Conservation (phyloP, 2,113 vertebrate species). For the Myiozetetes cayanensis region DNA sequence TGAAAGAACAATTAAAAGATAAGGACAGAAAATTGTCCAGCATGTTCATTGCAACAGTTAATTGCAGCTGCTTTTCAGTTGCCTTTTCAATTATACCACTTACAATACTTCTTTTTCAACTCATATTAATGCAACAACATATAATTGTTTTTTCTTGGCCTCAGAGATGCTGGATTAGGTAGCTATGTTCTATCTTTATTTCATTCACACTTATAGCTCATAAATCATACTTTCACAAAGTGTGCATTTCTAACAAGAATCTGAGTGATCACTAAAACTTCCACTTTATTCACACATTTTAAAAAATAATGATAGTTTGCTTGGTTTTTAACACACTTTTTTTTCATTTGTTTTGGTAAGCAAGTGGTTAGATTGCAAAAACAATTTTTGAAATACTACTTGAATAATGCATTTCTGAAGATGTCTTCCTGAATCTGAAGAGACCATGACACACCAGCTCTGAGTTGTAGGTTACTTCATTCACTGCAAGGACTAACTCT, state of each 20-base stretch:
- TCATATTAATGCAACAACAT: not conserved
- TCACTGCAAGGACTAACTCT: not conserved
- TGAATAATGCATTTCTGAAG: not conserved
- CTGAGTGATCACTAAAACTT: not conserved
- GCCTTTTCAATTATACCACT: not conserved
- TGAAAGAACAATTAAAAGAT: constrained; percentile 41
- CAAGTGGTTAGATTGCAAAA: not conserved
- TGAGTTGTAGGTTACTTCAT: not conserved
- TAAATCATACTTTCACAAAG: not conserved
- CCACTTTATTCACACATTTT: not conserved
- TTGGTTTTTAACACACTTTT: not conserved
- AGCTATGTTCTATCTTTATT: not conserved
- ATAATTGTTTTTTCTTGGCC: not conserved
- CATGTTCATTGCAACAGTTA: not conserved
- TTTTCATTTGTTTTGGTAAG: not conserved
- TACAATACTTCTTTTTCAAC: not conserved
- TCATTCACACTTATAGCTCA: not conserved
- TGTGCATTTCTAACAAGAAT: not conserved
- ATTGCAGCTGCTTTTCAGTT: not conserved
- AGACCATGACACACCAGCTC: not conserved
- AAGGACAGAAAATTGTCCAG: not conserved
- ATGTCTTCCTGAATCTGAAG: not conserved
- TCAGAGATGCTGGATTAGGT: not conserved
- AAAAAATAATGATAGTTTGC: not conserved
- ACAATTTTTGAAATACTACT: not conserved